Evolutionary conservation across 2,888 invertebrate species (phyloP).

Genomic region (Bursaphelenchus okinawaensis): DNA sequence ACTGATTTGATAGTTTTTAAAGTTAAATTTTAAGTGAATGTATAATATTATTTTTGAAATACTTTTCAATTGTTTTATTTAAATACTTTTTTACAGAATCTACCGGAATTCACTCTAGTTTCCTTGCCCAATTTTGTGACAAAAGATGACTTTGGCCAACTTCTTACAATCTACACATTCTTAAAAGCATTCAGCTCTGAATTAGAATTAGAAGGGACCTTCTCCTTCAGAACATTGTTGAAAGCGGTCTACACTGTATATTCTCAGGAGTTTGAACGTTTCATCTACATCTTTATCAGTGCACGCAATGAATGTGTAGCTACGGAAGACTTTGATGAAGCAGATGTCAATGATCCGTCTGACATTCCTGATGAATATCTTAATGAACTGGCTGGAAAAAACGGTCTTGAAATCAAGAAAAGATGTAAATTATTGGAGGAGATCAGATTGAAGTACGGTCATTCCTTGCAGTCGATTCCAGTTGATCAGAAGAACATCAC

Average conservation of each 20-base stretch:
- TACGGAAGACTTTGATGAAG: conserved; percentile 9
- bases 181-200: not conserved
- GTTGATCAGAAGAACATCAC: not conserved
- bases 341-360: conserved; percentile 1
- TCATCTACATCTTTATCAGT: not conserved
- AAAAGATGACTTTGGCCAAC: not conserved
- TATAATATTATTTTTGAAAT: no score
- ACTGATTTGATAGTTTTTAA: no score
- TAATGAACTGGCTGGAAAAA: conserved; percentile 2
- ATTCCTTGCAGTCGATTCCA: not conserved
- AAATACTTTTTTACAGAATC: conserved; percentile 1
- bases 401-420: not conserved
- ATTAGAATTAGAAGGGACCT: not conserved
- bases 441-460: conserved; percentile 3
- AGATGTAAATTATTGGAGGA: not conserved
- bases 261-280: not conserved
- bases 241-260: not conserved
- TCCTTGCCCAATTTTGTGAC: not conserved
- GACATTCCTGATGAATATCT: conserved; percentile 7
- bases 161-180: conserved; percentile 7
- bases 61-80: no score
- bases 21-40: no score
- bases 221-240: not conserved
- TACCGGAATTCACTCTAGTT: not conserved
- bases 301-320: conserved; percentile 1